Base-by-base conservation (phyloP, 2,113 vertebrate species). In the Tapirus terrestris region DNA sequence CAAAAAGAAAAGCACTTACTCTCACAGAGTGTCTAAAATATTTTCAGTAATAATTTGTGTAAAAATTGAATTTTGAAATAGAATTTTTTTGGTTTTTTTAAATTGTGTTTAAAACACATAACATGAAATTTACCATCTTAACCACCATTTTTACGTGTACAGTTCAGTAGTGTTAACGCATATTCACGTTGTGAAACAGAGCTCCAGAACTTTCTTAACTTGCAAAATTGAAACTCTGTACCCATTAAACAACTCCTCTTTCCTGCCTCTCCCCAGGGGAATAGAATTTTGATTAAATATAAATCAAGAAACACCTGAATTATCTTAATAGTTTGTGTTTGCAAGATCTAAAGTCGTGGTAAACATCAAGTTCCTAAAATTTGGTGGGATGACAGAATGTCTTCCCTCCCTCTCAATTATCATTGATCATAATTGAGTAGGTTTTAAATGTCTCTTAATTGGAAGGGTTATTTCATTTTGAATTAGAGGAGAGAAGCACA, bases 31-130 rank as follows among this genome's bases (percentile, higher is more conserved):
- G 39, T 96, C 68, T 94, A 58, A 95, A 68, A 60, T 94, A 75
- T 92, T 97, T 86, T 93, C 81, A 95, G 70, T 93, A 94, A 72
- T 95, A 84, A 87, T 90, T 96, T 96, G 53, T 96, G 17, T 97
- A 97, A 96, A 96, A 95, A 72, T 51, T 17, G 43, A 92, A 86
- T 76, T 89, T 94, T 56, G 25, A 58, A 89, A 91, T 89, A 80
- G 36, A 63, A 68, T 45, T 51, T 83, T 91, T 95, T 89, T 88
- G 67, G 43, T n/a, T n/a, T n/a, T n/a, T n/a, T n/a, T n/a, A n/a
- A n/a, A n/a, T 91, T 89, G 8, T 89, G 70, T 5, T 95, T 65
- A 92, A 87, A 83, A 63, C n/a, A 80, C 14, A 43, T 60, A 88
- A 79, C 29, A 79, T 91, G 67, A 93, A 39, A 29, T 83, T 85